phyloP scores from a whole-genome alignment of 1,140 invertebrate species.

The Hylaeus anthracinus region DNA sequence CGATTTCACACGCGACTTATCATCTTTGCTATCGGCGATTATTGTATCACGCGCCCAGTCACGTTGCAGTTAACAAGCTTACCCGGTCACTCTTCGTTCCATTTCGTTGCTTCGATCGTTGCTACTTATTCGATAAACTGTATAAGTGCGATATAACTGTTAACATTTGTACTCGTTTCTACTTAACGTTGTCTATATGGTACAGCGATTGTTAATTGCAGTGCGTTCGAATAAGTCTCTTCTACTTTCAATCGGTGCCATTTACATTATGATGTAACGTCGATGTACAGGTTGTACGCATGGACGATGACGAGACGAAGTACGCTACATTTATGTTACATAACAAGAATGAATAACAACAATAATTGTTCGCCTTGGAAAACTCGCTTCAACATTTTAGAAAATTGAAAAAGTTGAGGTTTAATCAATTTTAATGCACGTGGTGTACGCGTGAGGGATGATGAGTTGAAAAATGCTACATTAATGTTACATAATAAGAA shows the following conservation, averaged over 20 bases:
- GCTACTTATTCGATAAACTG: conserved; percentile 15
- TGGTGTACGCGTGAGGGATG: no score
- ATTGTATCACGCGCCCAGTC: conserved; percentile 6
- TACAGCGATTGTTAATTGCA: conserved; percentile 14
- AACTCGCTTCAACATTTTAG: no score
- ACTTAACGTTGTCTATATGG: conserved; percentile 4
- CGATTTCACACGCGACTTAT: background rate
- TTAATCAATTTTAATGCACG: background rate
- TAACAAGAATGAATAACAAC: conserved; percentile 1
- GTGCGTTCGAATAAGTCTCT: conserved; percentile 24
- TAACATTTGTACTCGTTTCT: conserved; percentile 38
- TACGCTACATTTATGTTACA: conserved; percentile 12
- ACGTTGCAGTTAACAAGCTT: conserved; percentile 34
- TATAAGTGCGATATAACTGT: conserved; percentile 18
- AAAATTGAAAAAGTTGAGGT: no score
- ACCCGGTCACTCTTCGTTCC: background rate
- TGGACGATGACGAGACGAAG: no score
- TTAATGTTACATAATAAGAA: conserved; percentile 10
- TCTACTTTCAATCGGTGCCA: conserved; percentile 1
- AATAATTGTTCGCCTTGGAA: background rate
- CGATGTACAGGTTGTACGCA: background rate
- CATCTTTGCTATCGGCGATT: background rate
- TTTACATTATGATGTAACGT: conserved; percentile 16
- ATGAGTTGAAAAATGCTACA: background rate
- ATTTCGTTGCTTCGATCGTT: background rate